phyloP scores from a whole-genome alignment of 2,797 vertebrate species.

The Atherinosoma microstoma region DNA sequence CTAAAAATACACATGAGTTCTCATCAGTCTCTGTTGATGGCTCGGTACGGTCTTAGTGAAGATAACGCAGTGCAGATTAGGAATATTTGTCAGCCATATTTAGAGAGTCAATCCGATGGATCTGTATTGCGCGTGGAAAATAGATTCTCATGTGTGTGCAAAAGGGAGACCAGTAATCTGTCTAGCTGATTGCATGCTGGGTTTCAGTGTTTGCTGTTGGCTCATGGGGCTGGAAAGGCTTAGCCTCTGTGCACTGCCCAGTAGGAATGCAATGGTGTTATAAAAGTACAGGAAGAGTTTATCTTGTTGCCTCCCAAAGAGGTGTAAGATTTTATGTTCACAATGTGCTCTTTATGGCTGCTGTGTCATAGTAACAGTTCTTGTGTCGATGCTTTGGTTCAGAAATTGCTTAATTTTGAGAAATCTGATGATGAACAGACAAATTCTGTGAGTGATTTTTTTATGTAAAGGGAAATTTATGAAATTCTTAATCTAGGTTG shows the following conservation, averaged over 20 bases:
- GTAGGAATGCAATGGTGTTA: not conserved
- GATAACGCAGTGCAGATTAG: constrained; percentile 47
- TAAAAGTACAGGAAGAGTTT: not conserved
- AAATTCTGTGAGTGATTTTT: not conserved
- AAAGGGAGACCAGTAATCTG: constrained; percentile 38
- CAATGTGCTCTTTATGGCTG: not conserved
- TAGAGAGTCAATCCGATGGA: constrained; percentile 16
- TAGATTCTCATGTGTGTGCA: constrained; percentile 1
- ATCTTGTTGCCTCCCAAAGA: not conserved
- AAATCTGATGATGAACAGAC: not conserved
- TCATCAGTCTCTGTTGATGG: constrained; percentile 34
- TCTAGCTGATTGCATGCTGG: constrained; percentile 37
- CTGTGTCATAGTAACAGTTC: not conserved
- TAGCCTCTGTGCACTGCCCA: not conserved
- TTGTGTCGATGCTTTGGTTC: not conserved
- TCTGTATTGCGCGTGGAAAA: constrained; percentile 8
- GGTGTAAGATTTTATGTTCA: not conserved
- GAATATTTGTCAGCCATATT: constrained; percentile 30
- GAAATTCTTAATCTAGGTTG: constrained; percentile 4
- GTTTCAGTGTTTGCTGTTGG: constrained; percentile 43
- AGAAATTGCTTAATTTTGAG: constrained; percentile 3
- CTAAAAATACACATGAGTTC: constrained; percentile 41
- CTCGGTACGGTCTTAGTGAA: constrained; percentile 37
- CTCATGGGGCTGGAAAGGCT: constrained; percentile 28
- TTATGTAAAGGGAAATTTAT: not conserved